These are phyloP conservation scores for Gambusia affinis DNA, from an alignment of 2,113 vertebrate genomes.

Conservation along the genomic window DNA sequence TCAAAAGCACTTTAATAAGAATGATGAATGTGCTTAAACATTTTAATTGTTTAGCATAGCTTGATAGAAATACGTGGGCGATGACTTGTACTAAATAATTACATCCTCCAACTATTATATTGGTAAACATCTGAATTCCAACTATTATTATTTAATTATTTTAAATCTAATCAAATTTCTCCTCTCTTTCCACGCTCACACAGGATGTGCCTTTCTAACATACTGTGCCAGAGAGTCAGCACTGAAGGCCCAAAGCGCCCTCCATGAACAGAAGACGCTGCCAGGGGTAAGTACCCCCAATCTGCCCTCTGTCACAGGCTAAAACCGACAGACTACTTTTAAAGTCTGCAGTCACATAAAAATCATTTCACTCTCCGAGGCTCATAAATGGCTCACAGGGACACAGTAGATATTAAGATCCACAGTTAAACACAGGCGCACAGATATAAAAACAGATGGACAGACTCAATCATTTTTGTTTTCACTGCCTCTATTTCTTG, in stretches of 20 bases:
- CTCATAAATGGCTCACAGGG: slow-evolving; percentile 10
- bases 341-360: slow-evolving; percentile 44
- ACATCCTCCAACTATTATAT: too few relatives aligned
- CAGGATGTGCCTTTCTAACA: slow-evolving; percentile 98
- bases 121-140: background rate
- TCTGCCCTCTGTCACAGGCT: slow-evolving; percentile 67
- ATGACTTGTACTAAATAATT: too few relatives aligned
- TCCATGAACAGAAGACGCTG: slow-evolving; percentile 98
- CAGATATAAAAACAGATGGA: slow-evolving; percentile 44
- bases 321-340: slow-evolving; percentile 42
- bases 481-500: slow-evolving; percentile 12
- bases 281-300: slow-evolving; percentile 90
- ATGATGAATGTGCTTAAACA: background rate
- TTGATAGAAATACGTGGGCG: background rate
- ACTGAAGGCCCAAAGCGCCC: slow-evolving; percentile 96
- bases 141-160: background rate
- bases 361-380: slow-evolving; percentile 31
- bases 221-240: slow-evolving; percentile 98
- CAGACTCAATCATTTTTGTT: slow-evolving; percentile 27
- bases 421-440: slow-evolving; percentile 3
- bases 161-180: background rate
- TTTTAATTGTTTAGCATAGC: background rate
- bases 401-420: slow-evolving; percentile 41
- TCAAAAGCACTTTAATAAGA: background rate
- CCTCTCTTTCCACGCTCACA: slow-evolving; percentile 49